These are phyloP conservation scores for Lytechinus variegatus DNA, from an alignment of 35 echinoderm and acorn worm species.

Conservation along the genomic window DNA sequence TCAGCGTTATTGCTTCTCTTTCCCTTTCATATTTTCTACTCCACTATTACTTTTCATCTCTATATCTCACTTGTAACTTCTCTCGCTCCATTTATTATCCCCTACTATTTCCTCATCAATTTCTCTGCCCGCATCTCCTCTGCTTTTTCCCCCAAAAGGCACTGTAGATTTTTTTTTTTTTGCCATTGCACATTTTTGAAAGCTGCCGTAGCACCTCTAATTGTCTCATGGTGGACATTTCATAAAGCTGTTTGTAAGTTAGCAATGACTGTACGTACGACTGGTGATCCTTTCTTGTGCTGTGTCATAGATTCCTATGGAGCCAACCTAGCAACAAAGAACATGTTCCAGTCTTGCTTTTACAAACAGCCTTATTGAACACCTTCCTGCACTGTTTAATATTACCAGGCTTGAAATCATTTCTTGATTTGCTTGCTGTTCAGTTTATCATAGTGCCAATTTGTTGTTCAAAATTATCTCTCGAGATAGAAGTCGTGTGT, in stretches of 20 bases:
- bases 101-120: too few relatives aligned
- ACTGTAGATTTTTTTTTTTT: neutral
- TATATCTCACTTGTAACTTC: neutral
- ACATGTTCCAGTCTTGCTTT: too few relatives aligned
- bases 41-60: neutral
- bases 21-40: neutral
- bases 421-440: neutral
- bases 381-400: neutral
- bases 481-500: neutral
- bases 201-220: too few relatives aligned
- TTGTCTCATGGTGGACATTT: too few relatives aligned
- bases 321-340: too few relatives aligned
- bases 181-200: neutral
- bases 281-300: too few relatives aligned
- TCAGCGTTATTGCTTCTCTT: too few relatives aligned
- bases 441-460: neutral
- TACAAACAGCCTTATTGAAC: neutral
- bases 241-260: too few relatives aligned
- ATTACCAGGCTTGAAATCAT: neutral
- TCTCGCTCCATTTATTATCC: neutral
- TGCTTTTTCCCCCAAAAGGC: neutral
- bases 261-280: too few relatives aligned
- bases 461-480: neutral
- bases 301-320: too few relatives aligned
- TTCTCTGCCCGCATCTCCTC: neutral